Evolutionary conservation across 2,888 invertebrate species (phyloP).

Genomic region (Diarsia rubi): DNA sequence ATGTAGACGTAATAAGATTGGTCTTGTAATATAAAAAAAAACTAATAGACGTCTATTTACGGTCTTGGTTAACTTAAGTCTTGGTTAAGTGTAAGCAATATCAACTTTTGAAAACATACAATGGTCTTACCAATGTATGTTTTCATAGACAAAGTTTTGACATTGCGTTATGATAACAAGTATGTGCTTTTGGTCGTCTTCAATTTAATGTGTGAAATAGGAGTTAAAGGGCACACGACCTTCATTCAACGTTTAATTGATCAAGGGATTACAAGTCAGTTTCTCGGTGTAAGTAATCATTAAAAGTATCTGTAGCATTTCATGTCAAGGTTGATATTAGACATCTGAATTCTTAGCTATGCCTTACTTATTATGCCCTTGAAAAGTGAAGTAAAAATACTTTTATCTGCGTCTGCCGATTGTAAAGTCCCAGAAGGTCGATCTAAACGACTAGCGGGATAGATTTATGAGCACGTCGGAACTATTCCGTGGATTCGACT

Average conservation of each 20-base stretch:
- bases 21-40: background rate
- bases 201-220: background rate
- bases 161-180: background rate
- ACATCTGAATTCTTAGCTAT: background rate
- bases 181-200: background rate
- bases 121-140: too few relatives aligned
- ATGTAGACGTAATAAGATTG: conserved; percentile 17
- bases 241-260: background rate
- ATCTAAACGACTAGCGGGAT: conserved; percentile 18
- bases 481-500: conserved; percentile 13
- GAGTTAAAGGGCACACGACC: background rate
- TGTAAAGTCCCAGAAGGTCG: conserved; percentile 51
- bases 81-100: too few relatives aligned
- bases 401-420: conserved; percentile 39
- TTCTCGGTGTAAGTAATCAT: background rate
- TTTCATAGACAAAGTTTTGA: too few relatives aligned
- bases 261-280: background rate
- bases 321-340: background rate
- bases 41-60: background rate
- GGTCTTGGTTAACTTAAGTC: background rate
- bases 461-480: conserved; percentile 41
- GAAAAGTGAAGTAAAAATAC: conserved; percentile 19
- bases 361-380: conserved; percentile 12
- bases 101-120: too few relatives aligned
- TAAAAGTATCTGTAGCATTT: background rate